These are phyloP conservation scores for Sinosuthora webbiana DNA, from an alignment of 2,113 vertebrate genomes.

Conservation along the genomic window DNA sequence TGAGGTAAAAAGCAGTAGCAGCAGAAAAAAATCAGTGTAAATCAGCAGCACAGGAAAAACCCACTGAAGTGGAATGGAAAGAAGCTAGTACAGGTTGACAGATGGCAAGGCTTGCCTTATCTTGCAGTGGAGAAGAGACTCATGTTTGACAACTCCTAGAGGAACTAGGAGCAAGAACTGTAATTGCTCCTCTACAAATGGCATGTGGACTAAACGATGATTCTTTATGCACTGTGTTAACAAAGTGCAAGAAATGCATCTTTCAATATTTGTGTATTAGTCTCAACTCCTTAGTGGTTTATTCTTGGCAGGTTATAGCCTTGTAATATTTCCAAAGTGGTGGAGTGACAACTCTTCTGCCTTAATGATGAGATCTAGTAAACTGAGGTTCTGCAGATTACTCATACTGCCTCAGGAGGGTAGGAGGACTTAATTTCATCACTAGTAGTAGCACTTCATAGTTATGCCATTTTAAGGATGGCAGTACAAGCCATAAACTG, in stretches of 20 bases:
- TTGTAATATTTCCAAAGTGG: not conserved
- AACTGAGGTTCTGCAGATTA: not conserved
- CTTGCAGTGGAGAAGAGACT: not conserved
- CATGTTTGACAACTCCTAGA: not conserved
- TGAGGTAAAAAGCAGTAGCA: not conserved
- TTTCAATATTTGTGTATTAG: not conserved
- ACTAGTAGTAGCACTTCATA: not conserved
- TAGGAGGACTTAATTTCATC: not conserved
- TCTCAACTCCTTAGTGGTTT: not conserved
- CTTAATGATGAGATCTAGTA: not conserved
- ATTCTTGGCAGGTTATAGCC: not conserved
- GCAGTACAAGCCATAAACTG: not conserved
- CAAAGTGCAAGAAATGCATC: not conserved
- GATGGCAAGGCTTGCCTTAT: not conserved
- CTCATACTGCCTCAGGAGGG: not conserved
- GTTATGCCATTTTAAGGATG: not conserved
- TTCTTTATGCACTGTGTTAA: not conserved
- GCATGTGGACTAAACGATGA: fast-evolving
- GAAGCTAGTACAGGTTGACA: not conserved
- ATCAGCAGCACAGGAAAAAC: not conserved
- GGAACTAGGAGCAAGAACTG: not conserved
- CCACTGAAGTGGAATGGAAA: not conserved
- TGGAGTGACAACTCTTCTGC: not conserved
- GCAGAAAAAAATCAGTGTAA: not conserved
- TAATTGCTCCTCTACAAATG: not conserved